Evolutionary conservation across 2,888 invertebrate genomes (phyloP), one percentile per base, ranked within the genome.

Genomic region (Drymonia ruficornis): DNA sequence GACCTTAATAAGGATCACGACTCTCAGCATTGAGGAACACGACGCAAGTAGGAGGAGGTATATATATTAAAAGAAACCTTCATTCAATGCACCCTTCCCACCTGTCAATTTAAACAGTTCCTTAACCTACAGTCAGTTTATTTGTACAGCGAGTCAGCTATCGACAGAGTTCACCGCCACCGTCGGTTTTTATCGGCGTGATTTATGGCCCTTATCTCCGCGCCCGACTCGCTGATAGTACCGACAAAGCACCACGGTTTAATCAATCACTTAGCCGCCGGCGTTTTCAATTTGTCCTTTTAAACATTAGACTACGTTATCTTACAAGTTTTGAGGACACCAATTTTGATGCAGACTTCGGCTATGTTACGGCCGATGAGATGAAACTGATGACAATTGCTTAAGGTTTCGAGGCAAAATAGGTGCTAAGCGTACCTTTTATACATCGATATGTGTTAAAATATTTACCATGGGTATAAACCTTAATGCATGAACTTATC

Each of bases 151-250:
- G 54, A 50, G 47, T 48, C 54, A 23, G 58, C 49, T 70, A 76
- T 70, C 67, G 68, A 57, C 63, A 65, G 55, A 49, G 49, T 55
- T 64, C 63, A 50, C 69, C 49, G 38, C 56, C 49, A 50, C 70
- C 76, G 75, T 73, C 63, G 78, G 71, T 81, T 81, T 82, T 87
- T 89, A 88, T 85, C 86, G 68, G 61, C 55, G 72, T 86, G 87
- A 89, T 89, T 89, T 87, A 89, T 86, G 78, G 69, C 67, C 71
- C 80, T 84, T 88, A 89, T 87, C 87, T 83, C 65, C 58, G 65
- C 70, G 76, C 66, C 72, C 71, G 66, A 69, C 75, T 77, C 64
- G 59, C 72, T 77, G 83, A 85, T 84, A 84, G 78, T 74, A 75
- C 67, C 68, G 74, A 83, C 83, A 83, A 85, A 85, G 78, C 81